Conservation (phyloP, 2,797 vertebrate species). For the Alca torda region DNA sequence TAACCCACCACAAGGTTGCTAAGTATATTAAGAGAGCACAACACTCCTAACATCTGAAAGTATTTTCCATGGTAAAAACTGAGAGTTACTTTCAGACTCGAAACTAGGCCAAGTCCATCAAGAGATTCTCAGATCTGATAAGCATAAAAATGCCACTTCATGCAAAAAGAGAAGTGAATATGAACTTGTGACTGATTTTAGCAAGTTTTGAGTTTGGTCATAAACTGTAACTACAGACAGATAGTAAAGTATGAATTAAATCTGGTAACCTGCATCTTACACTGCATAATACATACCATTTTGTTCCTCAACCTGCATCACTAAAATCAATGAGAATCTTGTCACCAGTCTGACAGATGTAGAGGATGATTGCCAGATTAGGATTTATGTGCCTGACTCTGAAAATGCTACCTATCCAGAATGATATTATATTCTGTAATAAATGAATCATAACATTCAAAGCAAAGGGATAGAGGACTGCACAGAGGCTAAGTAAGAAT, state of each 20-base stretch:
- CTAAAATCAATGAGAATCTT: slow-evolving; percentile 33
- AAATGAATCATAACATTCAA: slow-evolving; percentile 38
- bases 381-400: slow-evolving; percentile 11
- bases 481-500: slow-evolving; percentile 37
- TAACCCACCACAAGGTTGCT: background rate
- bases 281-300: background rate
- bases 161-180: background rate
- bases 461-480: background rate
- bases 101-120: background rate
- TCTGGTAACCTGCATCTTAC: background rate
- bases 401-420: slow-evolving; percentile 26
- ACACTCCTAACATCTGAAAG: background rate
- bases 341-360: background rate
- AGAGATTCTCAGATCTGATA: background rate
- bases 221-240: background rate
- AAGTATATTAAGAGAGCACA: background rate
- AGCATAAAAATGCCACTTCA: background rate
- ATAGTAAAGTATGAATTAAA: background rate
- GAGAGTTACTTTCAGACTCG: background rate
- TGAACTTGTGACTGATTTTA: background rate
- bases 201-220: background rate
- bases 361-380: slow-evolving; percentile 22
- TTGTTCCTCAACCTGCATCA: background rate
- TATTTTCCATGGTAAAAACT: background rate
- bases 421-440: slow-evolving; percentile 17